phyloP scores from a whole-genome alignment of 2,888 invertebrate species.

The Mallateleia sp. region DNA sequence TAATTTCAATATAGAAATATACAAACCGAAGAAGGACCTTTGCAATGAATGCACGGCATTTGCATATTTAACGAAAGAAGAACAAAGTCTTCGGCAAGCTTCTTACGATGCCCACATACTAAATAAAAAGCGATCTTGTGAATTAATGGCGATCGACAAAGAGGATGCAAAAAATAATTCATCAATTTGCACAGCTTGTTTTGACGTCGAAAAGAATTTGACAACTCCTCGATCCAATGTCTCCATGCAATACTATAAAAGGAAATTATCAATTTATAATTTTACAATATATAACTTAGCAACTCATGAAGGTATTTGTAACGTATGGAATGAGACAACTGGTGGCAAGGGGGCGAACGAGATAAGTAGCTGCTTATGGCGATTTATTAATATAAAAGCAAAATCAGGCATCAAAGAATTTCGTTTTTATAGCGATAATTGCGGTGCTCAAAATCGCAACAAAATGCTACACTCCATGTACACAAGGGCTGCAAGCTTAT shows the following conservation, averaged over 20 bases:
- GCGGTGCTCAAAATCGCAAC: conserved; percentile 28
- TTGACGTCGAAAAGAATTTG: conserved; percentile 36
- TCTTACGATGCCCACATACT: not conserved
- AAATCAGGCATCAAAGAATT: conserved; percentile 21
- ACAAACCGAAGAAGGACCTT: not conserved
- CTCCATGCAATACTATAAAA: conserved; percentile 29
- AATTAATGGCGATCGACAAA: conserved; percentile 11
- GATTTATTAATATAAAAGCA: conserved; percentile 8
- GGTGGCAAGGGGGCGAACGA: conserved; percentile 67
- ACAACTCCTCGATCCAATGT: conserved; percentile 33
- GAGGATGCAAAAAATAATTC: not conserved
- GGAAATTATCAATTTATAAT: conserved; percentile 50
- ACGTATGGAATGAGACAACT: conserved; percentile 73
- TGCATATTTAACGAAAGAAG: not conserved
- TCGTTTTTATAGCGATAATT: conserved; percentile 30
- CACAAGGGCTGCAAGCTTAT: not conserved
- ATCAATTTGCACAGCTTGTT: conserved; percentile 25
- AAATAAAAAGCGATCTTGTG: no score
- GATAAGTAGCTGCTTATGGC: conserved; percentile 67
- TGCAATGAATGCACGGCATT: conserved; percentile 1
- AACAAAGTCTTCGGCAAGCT: not conserved
- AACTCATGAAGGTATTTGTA: conserved; percentile 52
- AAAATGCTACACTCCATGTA: conserved; percentile 37
- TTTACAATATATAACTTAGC: conserved; percentile 47
- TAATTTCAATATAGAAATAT: not conserved